Evolutionary conservation across 1,140 invertebrate species (phyloP), one percentile per base, ranked within the genome.

Genomic region (Antheraea pernyi): DNA sequence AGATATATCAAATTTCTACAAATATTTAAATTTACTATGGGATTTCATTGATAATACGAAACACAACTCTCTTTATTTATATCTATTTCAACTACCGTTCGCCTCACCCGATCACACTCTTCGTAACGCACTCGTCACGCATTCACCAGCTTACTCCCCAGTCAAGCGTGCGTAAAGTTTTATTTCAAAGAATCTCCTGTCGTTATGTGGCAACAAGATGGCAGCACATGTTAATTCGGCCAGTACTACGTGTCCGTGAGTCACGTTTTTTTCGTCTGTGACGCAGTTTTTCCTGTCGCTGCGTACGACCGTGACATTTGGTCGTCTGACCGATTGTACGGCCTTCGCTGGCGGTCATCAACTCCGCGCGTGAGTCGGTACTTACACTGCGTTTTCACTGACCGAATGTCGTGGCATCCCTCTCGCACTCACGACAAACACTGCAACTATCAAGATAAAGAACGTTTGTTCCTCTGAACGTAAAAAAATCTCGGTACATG

Each of bases 251-350:
- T 71, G 69, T 72, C 71, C 19, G 65, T 91, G 87, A 90, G 81
- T 90, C 88, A 90, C 84, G 81, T 89, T 88, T 90, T 85, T 53
- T 75, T 89, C 84, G 83, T 84, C 81, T 86, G 81, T 91, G 86
- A 91, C 89, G 88, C 79, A 81, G 77, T 78, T 87, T 85, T 85
- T 82, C 88, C 86, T 87, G 89, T 89, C 83, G 81, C 77, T 74
- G 79, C 78, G 78, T 79, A 76, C 79, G 89, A 75, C 89, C 89
- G 77, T 91, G 89, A 91, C 89, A 91, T 91, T 91, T 91, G 85
- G 71, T 71, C 84, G 85, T 84, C 82, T 91, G 89, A 90, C 89
- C 89, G 88, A 91, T 90, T 89, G 89, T 75, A 71, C 84, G 89
- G 85, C 88, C 89, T 91, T 90, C 86, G 82, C 73, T 69, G 75